Evolutionary conservation across 2,797 vertebrate species (phyloP), one percentile per base, ranked within the genome.

Genomic region (Gymnoscopelus microlampas): DNA sequence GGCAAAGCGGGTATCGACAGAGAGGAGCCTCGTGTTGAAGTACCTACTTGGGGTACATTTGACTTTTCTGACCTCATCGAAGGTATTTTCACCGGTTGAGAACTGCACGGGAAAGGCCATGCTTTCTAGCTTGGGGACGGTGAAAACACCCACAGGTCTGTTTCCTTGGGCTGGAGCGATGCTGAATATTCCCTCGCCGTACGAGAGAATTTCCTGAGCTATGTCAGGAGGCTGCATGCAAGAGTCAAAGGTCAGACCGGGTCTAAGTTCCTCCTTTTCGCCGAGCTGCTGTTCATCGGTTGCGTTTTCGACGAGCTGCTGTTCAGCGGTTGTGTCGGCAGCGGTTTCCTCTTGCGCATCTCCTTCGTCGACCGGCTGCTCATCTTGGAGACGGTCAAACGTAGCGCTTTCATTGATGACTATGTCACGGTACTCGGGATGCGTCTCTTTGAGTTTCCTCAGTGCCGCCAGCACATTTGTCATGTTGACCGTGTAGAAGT

Each of bases 61-160:
- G 14, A 10, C 44, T 6, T 13, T 9, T 11, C 60, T 50, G 3
- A 29, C 14, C 39, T 54, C 61, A 66, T 75, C 67, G 11, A 58
- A n/a, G 1, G 73, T 76, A 4, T 72, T 68, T 12, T 23, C 29
- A 4, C 59, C 68, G 10, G 65, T 70, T 4, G 55, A 29, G n/a
- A 78, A 78, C 47, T 73, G 70, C 10, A 73, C 70, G 44, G 70
- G 29, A 53, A 57, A 65, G 5, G 71, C 50, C 60, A 72, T 55
- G 2, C 59, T 35, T 57, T 32, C 29, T 4, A 32, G 29, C 29
- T 32, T 32, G 29, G 29, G 29, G 29, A 32, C 3, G 29, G 29
- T 68, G 61, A 69, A 77, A 39, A 73, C 53, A 13, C 60, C 49
- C 0, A 69, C 70, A 26, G 70, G 75, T 3, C 14, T 58, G 47